A percentile compares a stretch with the other conserved stretches of the same genome.
phyloP scores from a whole-genome alignment of 1,140 invertebrate species.

The Papilio xuthus region DNA sequence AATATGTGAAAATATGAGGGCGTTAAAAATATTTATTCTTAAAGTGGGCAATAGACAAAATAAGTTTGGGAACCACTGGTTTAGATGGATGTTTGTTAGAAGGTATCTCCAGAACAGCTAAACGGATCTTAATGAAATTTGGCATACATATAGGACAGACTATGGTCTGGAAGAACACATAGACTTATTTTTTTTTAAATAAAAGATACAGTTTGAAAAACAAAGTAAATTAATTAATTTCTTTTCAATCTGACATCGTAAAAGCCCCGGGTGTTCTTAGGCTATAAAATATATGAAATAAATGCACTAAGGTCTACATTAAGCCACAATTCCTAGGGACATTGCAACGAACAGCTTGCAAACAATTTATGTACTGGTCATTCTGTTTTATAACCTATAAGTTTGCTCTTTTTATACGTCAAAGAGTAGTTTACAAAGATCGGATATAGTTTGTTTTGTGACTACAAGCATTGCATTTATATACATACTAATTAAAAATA shows the following conservation, averaged over 20 bases:
- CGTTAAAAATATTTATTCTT: no score
- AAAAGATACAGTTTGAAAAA: not conserved
- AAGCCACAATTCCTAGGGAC: conserved; percentile 4
- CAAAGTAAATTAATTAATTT: not conserved
- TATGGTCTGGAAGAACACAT: no score
- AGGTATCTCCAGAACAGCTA: no score
- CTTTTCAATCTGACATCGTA: not conserved
- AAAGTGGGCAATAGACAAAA: no score
- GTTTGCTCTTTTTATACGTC: conserved; percentile 1
- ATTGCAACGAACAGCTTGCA: not conserved
- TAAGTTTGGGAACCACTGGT: no score
- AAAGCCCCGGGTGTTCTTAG: not conserved
- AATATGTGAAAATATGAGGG: no score
- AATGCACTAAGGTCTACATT: not conserved
- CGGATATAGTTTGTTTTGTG: not conserved
- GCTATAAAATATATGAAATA: conserved; percentile 19
- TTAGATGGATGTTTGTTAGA: no score
- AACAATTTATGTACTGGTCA: not conserved
- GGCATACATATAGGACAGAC: no score
- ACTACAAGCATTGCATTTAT: not conserved
- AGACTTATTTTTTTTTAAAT: no score
- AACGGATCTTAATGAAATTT: no score
- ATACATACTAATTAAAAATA: no score
- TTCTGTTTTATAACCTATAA: not conserved
- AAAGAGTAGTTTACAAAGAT: not conserved